Conservation (phyloP, 2,888 invertebrate species). For the Cecidostiba fungosa region DNA sequence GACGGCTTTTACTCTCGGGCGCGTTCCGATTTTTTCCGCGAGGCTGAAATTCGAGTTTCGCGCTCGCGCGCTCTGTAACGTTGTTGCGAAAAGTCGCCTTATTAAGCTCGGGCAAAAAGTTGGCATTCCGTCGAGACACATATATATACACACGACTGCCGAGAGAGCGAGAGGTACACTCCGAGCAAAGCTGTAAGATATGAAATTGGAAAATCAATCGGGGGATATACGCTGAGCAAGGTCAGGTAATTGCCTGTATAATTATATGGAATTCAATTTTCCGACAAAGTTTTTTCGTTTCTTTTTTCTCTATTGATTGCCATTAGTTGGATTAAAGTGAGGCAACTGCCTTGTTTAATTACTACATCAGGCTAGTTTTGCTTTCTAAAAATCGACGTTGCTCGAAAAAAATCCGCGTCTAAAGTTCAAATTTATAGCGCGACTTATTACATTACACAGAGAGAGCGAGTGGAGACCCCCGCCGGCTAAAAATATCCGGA, state of each 20-base stretch:
- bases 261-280: neutral
- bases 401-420: neutral
- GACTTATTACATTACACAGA: neutral
- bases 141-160: too few species aligned
- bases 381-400: neutral
- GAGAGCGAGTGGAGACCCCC: neutral
- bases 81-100: conserved; percentile 55
- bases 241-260: conserved; percentile 22
- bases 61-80: conserved; percentile 13
- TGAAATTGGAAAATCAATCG: conserved; percentile 37
- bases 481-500: neutral
- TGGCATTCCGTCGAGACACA: neutral
- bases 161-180: neutral
- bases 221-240: conserved; percentile 26
- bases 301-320: too few species aligned
- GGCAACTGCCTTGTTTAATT: neutral
- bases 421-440: conserved; percentile 5
- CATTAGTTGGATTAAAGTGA: neutral
- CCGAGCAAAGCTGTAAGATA: neutral
- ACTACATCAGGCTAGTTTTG: neutral
- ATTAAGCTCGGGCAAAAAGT: conserved; percentile 43
- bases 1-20: conserved; percentile 7
- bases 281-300: neutral
- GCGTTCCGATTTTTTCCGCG: neutral
- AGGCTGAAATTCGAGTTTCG: conserved; percentile 53